Conservation (phyloP, 2,113 vertebrate genomes). For the Bambusicola thoracicus region DNA sequence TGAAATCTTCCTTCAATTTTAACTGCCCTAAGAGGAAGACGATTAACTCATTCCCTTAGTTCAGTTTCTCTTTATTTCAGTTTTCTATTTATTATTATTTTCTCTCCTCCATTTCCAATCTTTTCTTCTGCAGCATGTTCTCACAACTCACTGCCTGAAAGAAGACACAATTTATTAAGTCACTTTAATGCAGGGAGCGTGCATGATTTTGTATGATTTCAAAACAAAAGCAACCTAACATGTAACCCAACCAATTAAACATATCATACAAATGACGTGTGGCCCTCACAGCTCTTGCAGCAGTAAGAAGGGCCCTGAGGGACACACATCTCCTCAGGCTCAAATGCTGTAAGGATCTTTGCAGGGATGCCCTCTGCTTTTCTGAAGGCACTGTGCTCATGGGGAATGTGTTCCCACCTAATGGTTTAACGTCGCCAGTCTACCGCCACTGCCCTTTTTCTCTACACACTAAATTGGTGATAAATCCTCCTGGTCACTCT, state of each 20-base stretch:
- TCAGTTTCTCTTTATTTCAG: neutral
- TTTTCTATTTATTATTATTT: neutral
- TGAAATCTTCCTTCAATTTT: constrained; percentile 16
- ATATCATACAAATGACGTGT: neutral
- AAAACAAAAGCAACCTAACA: neutral
- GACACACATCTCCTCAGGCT: constrained; percentile 13
- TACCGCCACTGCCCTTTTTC: neutral
- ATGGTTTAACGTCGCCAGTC: accelerated
- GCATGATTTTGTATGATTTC: neutral
- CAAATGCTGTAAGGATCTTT: neutral
- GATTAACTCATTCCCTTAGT: constrained; percentile 5
- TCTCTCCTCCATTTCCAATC: neutral
- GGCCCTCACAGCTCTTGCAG: neutral
- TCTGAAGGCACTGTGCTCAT: accelerated
- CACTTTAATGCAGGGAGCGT: neutral
- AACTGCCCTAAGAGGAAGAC: neutral
- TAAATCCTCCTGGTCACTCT: neutral
- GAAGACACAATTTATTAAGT: neutral
- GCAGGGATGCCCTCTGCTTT: neutral
- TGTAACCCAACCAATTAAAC: neutral
- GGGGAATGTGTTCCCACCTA: neutral
- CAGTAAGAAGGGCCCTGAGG: neutral
- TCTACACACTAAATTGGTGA: neutral
- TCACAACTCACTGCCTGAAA: neutral
- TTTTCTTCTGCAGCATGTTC: neutral